Evolutionary conservation across 2,113 vertebrate genomes (phyloP).

Genomic region (Lepus timidus): DNA sequence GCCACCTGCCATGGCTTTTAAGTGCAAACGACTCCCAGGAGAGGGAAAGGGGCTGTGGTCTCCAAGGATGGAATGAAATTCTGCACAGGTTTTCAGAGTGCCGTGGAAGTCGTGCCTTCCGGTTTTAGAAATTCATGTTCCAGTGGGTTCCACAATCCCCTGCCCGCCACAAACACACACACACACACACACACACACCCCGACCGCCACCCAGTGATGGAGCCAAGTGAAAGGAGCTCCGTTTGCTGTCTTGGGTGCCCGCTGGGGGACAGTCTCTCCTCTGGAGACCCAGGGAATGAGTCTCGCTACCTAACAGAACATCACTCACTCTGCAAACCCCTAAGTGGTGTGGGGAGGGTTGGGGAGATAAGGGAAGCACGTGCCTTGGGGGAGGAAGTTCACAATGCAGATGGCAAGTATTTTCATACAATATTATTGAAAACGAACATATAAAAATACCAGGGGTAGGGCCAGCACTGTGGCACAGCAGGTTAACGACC

Average conservation of each 20-base stretch:
- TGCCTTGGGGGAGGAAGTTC: background rate
- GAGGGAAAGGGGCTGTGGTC: background rate
- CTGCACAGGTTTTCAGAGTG: background rate
- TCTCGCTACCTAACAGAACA: background rate
- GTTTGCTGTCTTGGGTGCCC: background rate
- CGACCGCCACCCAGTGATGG: background rate
- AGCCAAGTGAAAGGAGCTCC: constrained; percentile 26
- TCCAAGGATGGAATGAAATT: background rate
- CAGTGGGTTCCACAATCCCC: constrained; percentile 1
- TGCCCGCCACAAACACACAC: too few species aligned
- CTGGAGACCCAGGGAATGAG: constrained; percentile 66
- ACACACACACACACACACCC: constrained; percentile 31
- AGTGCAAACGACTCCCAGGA: background rate
- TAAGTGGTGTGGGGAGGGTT: background rate
- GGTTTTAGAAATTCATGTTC: background rate
- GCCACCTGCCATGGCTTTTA: background rate
- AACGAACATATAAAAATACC: background rate
- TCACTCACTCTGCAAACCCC: background rate
- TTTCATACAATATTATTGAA: background rate
- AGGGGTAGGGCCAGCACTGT: too few species aligned
- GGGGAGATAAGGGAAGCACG: background rate
- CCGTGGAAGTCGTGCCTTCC: background rate
- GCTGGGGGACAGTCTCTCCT: background rate
- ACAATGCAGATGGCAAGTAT: background rate
- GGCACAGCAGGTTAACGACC: too few species aligned